These are phyloP conservation scores for Diachrysia chrysitis DNA, from an alignment of 2,888 invertebrate species.

Conservation along the genomic window DNA sequence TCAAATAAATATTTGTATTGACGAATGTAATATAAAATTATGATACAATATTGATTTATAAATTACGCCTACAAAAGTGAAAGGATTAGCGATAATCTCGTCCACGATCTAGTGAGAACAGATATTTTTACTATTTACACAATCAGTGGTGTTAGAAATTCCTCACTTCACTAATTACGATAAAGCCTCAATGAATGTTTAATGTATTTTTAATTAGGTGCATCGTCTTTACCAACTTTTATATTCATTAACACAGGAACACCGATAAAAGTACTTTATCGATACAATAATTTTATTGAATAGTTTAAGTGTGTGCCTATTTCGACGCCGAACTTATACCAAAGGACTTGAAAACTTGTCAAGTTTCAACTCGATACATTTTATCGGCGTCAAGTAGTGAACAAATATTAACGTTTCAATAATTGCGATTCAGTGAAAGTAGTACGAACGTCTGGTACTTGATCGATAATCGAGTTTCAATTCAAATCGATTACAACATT, in stretches of 20 bases:
- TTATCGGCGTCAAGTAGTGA: conserved; percentile 34
- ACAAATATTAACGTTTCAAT: conserved; percentile 52
- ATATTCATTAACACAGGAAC: background rate
- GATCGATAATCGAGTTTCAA: conserved; percentile 59
- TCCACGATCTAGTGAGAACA: background rate
- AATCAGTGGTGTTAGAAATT: too few relatives aligned
- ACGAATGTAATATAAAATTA: background rate
- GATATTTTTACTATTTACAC: background rate
- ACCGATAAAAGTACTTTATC: background rate
- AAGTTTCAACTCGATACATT: conserved; percentile 12
- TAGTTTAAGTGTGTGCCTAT: background rate
- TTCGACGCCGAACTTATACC: conserved; percentile 14
- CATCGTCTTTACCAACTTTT: background rate
- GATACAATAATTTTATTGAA: background rate
- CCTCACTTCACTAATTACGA: too few relatives aligned
- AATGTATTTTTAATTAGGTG: background rate
- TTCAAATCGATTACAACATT: conserved; percentile 61
- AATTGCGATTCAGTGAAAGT: conserved; percentile 54
- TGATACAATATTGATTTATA: background rate
- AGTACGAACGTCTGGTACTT: conserved; percentile 51
- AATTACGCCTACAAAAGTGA: too few relatives aligned
- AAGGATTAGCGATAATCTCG: too few relatives aligned
- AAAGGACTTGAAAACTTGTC: conserved; percentile 20
- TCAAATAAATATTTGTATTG: too few relatives aligned
- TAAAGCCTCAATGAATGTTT: background rate